A percentile compares a stretch with the other conserved stretches of the same genome.
These are phyloP conservation scores for Ictalurus furcatus DNA, from an alignment of 2,113 vertebrate species.

Conservation along the genomic window DNA sequence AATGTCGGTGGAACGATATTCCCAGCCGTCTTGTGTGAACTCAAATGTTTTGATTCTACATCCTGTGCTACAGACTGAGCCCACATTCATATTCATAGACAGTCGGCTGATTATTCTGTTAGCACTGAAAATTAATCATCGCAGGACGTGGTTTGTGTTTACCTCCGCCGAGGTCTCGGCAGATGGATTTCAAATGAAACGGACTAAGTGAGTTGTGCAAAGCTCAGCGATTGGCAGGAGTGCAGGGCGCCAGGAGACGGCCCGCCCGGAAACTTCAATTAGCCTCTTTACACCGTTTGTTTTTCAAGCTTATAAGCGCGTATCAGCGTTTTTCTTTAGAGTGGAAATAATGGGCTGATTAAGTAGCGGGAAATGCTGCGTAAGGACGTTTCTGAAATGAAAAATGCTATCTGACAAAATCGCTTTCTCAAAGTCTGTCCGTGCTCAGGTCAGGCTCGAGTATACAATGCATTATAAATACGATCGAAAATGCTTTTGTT, in stretches of 20 bases:
- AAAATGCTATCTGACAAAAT: constrained; percentile 1
- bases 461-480: not conserved
- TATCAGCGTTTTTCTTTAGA: constrained; percentile 37
- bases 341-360: constrained; percentile 41
- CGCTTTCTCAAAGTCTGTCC: not conserved
- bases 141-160: constrained; percentile 22
- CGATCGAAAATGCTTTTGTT: not conserved
- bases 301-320: constrained; percentile 32
- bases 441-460: not conserved
- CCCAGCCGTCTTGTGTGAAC: constrained; percentile 2
- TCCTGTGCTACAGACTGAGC: constrained; percentile 15
- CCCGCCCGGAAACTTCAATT: constrained; percentile 35
- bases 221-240: constrained; percentile 42
- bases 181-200: constrained; percentile 38
- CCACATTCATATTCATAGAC: constrained; percentile 26
- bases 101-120: constrained; percentile 43
- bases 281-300: constrained; percentile 35
- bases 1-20: not conserved
- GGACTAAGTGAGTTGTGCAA: constrained; percentile 19
- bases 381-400: not conserved
- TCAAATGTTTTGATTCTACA: not conserved
- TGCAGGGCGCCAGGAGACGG: constrained; percentile 16
- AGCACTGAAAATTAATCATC: constrained; percentile 41
- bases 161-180: constrained; percentile 13
- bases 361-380: constrained; percentile 15